Conservation (phyloP, 2,888 invertebrate species). For the Gonocerus acuteangulatus region DNA sequence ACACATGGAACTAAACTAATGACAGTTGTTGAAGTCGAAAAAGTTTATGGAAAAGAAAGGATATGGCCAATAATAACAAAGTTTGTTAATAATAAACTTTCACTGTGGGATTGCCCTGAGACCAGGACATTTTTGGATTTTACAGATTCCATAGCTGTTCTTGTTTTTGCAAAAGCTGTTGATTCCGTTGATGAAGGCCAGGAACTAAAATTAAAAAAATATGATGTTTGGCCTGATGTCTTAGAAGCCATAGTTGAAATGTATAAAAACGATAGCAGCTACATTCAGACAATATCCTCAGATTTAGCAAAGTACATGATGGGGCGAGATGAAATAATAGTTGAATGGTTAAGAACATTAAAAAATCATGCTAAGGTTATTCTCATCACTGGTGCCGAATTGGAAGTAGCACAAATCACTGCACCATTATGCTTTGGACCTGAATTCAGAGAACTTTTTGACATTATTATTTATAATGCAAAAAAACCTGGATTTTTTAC, state of each 20-base stretch:
- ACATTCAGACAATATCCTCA: conserved; percentile 53
- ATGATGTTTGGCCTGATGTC: conserved; percentile 56
- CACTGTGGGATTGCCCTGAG: conserved; percentile 54
- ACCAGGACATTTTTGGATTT: conserved; percentile 60
- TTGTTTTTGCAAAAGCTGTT: conserved; percentile 59
- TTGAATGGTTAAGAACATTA: conserved; percentile 54
- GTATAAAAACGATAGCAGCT: conserved; percentile 55
- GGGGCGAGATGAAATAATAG: conserved; percentile 48
- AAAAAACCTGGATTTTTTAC: conserved; percentile 62
- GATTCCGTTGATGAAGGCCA: conserved; percentile 53
- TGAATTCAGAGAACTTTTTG: conserved; percentile 57
- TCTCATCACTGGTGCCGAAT: conserved; percentile 62
- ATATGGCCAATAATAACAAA: conserved; percentile 51
- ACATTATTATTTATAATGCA: conserved; percentile 58
- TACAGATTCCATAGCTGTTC: conserved; percentile 59
- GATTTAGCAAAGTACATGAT: conserved; percentile 54
- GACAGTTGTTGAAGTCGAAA: conserved; percentile 48
- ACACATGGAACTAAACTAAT: conserved; percentile 58
- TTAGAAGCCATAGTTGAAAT: conserved; percentile 53
- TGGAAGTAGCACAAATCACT: conserved; percentile 59
- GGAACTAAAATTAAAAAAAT: conserved; percentile 39
- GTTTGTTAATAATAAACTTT: conserved; percentile 50
- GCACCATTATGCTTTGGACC: conserved; percentile 55
- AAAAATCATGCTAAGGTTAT: conserved; percentile 49
- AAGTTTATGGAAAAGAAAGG: conserved; percentile 51